A percentile compares a stretch with the other conserved stretches of the same genome.
phyloP scores from a whole-genome alignment of 2,113 vertebrate genomes.

The Proterorhinus semilunaris region DNA sequence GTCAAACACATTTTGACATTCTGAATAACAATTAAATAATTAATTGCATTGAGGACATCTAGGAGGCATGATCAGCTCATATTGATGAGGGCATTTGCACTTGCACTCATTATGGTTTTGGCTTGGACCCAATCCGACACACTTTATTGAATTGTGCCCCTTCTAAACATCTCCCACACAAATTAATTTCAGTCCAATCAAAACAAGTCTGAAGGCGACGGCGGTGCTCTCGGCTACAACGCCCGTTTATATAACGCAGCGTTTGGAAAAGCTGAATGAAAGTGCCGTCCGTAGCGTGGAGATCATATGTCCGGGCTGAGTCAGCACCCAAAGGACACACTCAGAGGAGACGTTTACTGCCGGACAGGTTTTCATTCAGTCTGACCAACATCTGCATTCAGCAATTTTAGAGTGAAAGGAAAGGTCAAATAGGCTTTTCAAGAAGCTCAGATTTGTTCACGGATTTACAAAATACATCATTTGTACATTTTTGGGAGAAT shows the following conservation, averaged over 20 bases:
- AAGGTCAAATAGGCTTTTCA: not conserved
- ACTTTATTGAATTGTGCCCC: too few species aligned
- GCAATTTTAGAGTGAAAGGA: not conserved
- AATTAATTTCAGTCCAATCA: too few species aligned
- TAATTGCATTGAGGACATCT: too few species aligned
- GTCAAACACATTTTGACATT: too few species aligned
- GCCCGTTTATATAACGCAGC: not conserved
- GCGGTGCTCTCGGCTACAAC: not conserved
- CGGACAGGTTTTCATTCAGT: not conserved
- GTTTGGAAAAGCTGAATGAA: slow-evolving; percentile 19
- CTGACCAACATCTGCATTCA: not conserved
- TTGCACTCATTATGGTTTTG: too few species aligned
- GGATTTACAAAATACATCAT: not conserved
- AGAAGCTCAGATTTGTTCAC: not conserved
- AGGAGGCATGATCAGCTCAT: too few species aligned
- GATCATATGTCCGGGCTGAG: slow-evolving; percentile 39
- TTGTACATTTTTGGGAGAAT: too few species aligned
- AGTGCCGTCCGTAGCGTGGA: slow-evolving; percentile 23
- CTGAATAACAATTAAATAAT: too few species aligned
- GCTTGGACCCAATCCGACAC: too few species aligned
- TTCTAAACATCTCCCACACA: too few species aligned
- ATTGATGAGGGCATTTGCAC: too few species aligned
- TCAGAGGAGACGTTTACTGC: not conserved
- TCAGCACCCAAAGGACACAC: slow-evolving; percentile 31
- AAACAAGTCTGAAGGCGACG: slow-evolving; percentile 5